Evolutionary conservation across 92 coral and sea anemone species (phyloP), one percentile per base, ranked within the genome.

Genomic region (Palythoa heliodiscus): DNA sequence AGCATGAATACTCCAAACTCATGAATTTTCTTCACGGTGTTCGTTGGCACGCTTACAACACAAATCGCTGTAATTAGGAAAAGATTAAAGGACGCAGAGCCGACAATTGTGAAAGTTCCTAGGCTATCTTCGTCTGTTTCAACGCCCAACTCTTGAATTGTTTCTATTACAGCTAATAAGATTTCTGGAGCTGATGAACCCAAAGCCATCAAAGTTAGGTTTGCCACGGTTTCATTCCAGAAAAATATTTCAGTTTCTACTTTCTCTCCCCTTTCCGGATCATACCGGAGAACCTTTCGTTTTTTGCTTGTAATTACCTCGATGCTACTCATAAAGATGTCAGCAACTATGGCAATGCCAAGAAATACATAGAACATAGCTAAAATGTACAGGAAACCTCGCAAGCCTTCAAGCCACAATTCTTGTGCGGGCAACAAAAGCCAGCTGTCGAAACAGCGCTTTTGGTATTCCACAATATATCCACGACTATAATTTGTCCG

Each of bases 121-220:
- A 94, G 92, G 5, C 95, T 95, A 52, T 93, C 96, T 81, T 89
- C 72, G 43, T 92, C 91, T 5, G 86, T 61, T 13, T 81, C 87
- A 11, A 53, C 48, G 3, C 88, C 92, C 37, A 94, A 86, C 75
- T 90, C 86, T 74, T 94, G 98, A 8, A 80, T 78, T 7, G 98
- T 92, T 69, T 94, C 98, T 4, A 94, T 89, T 8, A 94, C 98
- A 19, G 98, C 98, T 37, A 94, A 53, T 0, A 94, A 84, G 39
- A 94, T 94, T 67, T 94, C 98, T 6, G 98, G 98, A 2, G 98
- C 98, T 1, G 98, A 94, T 1, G 98, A 94, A 16, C 98, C 98
- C 5, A 94, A 84, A 5, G 98, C 98, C 98, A 94, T 94, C 1
- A 94, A 84, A 14, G 98, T 94, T 19, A 94, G 47, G 39, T 94